Evolutionary conservation across 1,140 invertebrate species (phyloP).

Genomic region (Pogonomyrmex californicus): DNA sequence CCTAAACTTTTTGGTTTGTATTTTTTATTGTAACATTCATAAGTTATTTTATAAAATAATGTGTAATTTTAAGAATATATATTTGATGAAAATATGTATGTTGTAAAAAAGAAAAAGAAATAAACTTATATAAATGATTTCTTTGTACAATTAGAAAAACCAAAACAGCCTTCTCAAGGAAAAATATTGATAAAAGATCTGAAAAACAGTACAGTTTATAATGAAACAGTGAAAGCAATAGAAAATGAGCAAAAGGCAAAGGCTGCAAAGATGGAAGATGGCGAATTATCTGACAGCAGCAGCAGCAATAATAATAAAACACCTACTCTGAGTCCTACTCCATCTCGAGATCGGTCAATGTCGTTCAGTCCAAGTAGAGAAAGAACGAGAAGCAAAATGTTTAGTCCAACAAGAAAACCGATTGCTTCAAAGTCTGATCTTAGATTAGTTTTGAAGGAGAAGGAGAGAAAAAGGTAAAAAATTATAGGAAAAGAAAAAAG

Average conservation of each 20-base stretch:
- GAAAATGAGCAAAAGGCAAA: conserved; percentile 89
- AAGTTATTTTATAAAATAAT: conserved; percentile 29
- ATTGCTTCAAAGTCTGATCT: conserved; percentile 84
- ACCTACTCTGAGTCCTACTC: conserved; percentile 82
- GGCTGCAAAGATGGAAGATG: conserved; percentile 89
- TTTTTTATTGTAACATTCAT: conserved; percentile 20
- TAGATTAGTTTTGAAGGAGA: conserved; percentile 85
- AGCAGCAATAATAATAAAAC: conserved; percentile 87
- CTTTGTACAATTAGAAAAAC: conserved; percentile 79
- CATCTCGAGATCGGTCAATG: conserved; percentile 66
- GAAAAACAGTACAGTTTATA: conserved; percentile 90
- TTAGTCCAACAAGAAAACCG: conserved; percentile 47
- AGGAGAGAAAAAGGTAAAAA: conserved; percentile 85
- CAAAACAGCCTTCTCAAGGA: conserved; percentile 79
- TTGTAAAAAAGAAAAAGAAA: neutral
- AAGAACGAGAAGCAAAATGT: conserved; percentile 62
- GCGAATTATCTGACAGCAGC: conserved; percentile 88
- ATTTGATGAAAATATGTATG: conserved; percentile 42
- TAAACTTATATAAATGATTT: conserved; percentile 35
- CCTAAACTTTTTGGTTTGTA: conserved; percentile 85
- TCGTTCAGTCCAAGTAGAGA: conserved; percentile 69
- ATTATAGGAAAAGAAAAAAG: conserved; percentile 80
- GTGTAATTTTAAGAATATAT: conserved; percentile 19
- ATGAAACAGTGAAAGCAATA: conserved; percentile 89
- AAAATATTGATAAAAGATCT: conserved; percentile 90